Percentiles rank a stretch among this genome's conserved stretches.
Conservation (phyloP, 2,797 vertebrate species). For the Aulostomus chinensis region DNA sequence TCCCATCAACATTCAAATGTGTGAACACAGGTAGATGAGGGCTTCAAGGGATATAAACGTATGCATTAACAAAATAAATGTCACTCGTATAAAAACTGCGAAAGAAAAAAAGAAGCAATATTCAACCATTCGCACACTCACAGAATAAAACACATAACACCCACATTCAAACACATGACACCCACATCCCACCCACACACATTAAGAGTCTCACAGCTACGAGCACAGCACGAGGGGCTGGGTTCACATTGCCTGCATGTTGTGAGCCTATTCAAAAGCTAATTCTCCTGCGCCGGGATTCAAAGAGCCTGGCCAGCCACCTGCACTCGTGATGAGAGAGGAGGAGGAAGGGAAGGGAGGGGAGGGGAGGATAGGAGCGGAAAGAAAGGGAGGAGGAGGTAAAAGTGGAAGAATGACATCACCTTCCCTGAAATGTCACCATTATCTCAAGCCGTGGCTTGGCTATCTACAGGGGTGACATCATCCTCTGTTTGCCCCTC, state of each 20-base stretch:
- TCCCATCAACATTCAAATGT: conserved; percentile 51
- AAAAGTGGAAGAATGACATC: conserved; percentile 77
- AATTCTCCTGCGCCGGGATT: conserved; percentile 51
- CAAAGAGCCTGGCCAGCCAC: conserved; percentile 67
- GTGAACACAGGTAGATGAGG: conserved; percentile 9
- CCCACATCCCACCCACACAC: conserved; percentile 62
- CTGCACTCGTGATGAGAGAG: conserved; percentile 58
- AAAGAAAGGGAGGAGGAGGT: conserved; percentile 38
- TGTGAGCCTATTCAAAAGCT: conserved; percentile 61
- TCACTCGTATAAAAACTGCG: background rate
- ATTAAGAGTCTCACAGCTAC: conserved; percentile 52
- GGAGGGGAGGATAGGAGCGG: conserved; percentile 17
- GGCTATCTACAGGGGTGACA: conserved; percentile 75
- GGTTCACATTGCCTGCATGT: conserved; percentile 43
- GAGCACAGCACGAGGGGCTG: conserved; percentile 29
- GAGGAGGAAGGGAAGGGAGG: background rate
- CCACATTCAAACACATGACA: conserved; percentile 55
- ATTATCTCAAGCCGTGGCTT: conserved; percentile 78
- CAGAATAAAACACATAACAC: conserved; percentile 45
- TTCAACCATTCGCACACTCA: conserved; percentile 15
- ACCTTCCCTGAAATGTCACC: conserved; percentile 79
- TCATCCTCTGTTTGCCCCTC: conserved; percentile 70
- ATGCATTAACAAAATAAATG: conserved; percentile 18
- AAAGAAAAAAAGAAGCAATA: conserved; percentile 5
- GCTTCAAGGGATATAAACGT: conserved; percentile 11